phyloP scores from a whole-genome alignment of 2,888 invertebrate genomes.

The Trissoscelio sp. region DNA sequence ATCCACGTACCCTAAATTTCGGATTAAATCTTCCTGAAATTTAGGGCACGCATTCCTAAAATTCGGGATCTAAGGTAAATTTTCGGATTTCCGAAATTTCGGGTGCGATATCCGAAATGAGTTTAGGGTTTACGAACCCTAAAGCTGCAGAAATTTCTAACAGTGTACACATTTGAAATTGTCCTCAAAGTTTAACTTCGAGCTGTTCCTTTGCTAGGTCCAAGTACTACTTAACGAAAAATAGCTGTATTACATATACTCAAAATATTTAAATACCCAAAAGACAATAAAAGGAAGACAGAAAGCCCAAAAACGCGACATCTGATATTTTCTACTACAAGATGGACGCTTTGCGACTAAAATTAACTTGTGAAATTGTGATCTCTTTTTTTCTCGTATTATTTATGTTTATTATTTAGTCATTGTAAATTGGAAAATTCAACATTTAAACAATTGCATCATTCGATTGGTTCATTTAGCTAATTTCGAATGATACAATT shows the following conservation, averaged over 20 bases:
- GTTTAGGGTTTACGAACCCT: too few relatives aligned
- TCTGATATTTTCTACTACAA: slow-evolving; percentile 20
- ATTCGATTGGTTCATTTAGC: too few relatives aligned
- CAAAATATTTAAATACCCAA: slow-evolving; percentile 36
- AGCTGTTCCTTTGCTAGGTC: slow-evolving; percentile 31
- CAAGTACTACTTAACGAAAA: slow-evolving; percentile 46
- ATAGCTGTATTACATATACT: slow-evolving; percentile 21
- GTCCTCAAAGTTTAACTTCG: slow-evolving; percentile 33
- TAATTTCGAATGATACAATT: slow-evolving; percentile 19
- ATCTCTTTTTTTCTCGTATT: not conserved
- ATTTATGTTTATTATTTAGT: not conserved
- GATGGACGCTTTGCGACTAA: slow-evolving; percentile 45
- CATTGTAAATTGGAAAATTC: too few relatives aligned
- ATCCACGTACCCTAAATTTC: too few relatives aligned
- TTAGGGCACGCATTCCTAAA: too few relatives aligned
- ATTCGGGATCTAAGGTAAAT: too few relatives aligned
- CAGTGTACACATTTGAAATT: too few relatives aligned
- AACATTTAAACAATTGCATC: too few relatives aligned
- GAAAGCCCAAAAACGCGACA: slow-evolving; percentile 45
- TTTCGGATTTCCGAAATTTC: too few relatives aligned
- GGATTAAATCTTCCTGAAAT: too few relatives aligned
- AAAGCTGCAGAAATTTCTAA: too few relatives aligned
- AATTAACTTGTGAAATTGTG: not conserved
- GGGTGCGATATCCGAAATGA: too few relatives aligned
- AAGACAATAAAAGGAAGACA: slow-evolving; percentile 37